These are phyloP conservation scores for Meda fulgida DNA, from an alignment of 2,797 vertebrate genomes.

Conservation along the genomic window DNA sequence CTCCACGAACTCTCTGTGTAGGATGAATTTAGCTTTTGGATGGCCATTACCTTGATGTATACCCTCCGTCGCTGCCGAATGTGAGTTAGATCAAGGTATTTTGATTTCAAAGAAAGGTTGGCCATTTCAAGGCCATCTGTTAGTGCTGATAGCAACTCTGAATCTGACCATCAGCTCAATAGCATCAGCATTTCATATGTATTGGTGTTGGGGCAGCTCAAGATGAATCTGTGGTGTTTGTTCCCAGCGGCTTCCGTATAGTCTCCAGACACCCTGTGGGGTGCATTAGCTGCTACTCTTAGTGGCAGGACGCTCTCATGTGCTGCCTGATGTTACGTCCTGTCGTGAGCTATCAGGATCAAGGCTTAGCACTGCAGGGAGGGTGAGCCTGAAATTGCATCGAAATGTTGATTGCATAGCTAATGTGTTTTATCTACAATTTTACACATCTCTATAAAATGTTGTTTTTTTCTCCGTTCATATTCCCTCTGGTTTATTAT, in stretches of 20 bases:
- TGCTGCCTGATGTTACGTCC: slow-evolving; percentile 22
- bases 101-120: slow-evolving; percentile 31
- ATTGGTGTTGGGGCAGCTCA: slow-evolving; percentile 34
- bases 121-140: slow-evolving; percentile 15
- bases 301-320: slow-evolving; percentile 32
- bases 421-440: slow-evolving; percentile 50
- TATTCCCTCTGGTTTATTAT: slow-evolving; percentile 44
- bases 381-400: slow-evolving; percentile 33
- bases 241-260: slow-evolving; percentile 27
- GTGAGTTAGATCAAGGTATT: slow-evolving; percentile 16
- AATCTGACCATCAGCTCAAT: slow-evolving; percentile 29
- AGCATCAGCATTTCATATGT: slow-evolving; percentile 33
- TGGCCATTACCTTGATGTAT: slow-evolving; percentile 25
- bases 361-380: slow-evolving; percentile 44
- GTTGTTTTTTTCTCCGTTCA: background rate
- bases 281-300: slow-evolving; percentile 47
- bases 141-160: slow-evolving; percentile 21
- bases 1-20: background rate
- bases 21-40: slow-evolving; percentile 20
- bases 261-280: slow-evolving; percentile 32
- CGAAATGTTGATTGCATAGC: slow-evolving; percentile 43
- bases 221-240: slow-evolving; percentile 44
- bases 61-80: background rate
- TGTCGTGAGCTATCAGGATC: slow-evolving; percentile 40
- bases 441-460: slow-evolving; percentile 28